Evolutionary conservation across 2,797 vertebrate genomes (phyloP).

Genomic region (Mormyrus hasselquistii): DNA sequence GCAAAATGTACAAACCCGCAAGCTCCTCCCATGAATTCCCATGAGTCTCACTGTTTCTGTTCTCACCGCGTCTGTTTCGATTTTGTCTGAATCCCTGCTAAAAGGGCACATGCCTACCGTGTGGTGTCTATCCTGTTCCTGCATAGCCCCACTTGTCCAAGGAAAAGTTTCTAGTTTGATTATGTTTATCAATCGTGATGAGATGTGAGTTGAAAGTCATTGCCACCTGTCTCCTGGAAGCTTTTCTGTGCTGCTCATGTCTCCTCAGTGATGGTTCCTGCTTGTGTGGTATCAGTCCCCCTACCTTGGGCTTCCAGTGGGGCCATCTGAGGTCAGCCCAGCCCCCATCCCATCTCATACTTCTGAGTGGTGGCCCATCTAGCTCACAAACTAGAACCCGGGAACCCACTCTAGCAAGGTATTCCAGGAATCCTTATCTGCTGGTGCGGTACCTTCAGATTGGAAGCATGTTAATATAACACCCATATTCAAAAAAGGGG

Average conservation of each 20-base stretch:
- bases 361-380: not conserved
- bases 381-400: not conserved
- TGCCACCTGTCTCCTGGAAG: not conserved
- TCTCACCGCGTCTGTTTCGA: not conserved
- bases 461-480: too few species aligned
- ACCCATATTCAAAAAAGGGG: too few species aligned
- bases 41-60: not conserved
- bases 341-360: not conserved
- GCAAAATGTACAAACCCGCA: not conserved
- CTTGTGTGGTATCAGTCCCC: not conserved
- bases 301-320: not conserved
- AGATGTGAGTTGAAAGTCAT: not conserved
- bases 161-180: not conserved
- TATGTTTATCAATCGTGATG: not conserved
- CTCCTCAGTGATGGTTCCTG: not conserved
- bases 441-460: too few species aligned
- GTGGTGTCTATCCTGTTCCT: not conserved
- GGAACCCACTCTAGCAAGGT: not conserved
- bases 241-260: not conserved
- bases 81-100: not conserved
- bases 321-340: not conserved
- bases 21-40: not conserved
- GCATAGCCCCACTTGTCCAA: not conserved
- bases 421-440: not conserved
- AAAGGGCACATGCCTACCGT: not conserved